Evolutionary conservation across 2,797 vertebrate species (phyloP).

Genomic region (Amazonetta brasiliensis): DNA sequence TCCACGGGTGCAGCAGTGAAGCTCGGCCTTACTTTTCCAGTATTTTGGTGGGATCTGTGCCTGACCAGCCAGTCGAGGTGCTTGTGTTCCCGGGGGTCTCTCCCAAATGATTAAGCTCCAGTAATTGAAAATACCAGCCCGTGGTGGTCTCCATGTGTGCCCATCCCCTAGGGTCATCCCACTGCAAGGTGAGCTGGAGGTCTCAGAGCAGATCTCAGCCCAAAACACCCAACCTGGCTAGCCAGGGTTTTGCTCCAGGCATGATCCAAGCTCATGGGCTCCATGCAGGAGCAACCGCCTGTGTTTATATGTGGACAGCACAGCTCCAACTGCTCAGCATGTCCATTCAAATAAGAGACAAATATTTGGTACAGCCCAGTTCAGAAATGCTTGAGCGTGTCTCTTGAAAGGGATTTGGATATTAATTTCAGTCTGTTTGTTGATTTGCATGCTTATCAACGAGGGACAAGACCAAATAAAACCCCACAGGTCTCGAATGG

Average conservation of each 20-base stretch:
- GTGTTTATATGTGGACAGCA: neutral
- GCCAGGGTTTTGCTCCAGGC: neutral
- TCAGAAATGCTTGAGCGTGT: neutral
- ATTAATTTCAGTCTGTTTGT: constrained; percentile 66
- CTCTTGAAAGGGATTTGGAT: constrained; percentile 65
- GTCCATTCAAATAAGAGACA: constrained; percentile 60
- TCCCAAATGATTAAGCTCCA: neutral
- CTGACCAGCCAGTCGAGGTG: neutral
- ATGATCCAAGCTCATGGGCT: neutral
- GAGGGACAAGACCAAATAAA: neutral
- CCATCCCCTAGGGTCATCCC: neutral
- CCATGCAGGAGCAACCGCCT: neutral
- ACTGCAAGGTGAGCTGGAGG: neutral
- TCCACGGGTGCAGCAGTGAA: rapidly evolving
- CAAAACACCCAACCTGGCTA: neutral
- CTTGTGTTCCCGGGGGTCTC: neutral
- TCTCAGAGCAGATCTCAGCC: neutral
- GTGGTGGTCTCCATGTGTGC: neutral
- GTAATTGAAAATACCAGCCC: neutral
- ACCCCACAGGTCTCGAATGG: neutral
- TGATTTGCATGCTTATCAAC: constrained; percentile 73
- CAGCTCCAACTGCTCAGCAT: neutral
- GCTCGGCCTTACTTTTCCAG: neutral
- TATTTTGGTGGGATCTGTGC: neutral
- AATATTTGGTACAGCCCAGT: constrained; percentile 31